phyloP scores from a whole-genome alignment of 2,888 invertebrate species.

The Scrobipalpa costella region DNA sequence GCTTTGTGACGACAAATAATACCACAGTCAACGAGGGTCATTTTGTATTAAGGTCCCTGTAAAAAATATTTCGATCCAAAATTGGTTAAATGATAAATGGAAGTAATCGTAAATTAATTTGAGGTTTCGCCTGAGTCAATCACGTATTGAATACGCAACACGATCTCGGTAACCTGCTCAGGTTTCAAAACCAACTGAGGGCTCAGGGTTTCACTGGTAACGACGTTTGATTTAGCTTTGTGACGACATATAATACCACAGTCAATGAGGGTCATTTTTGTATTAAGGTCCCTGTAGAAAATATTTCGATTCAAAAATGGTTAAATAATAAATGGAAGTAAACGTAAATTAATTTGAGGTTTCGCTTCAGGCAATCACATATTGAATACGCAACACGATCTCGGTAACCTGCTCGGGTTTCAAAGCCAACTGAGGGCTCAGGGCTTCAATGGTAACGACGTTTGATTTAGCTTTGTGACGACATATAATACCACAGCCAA shows the following conservation, averaged over 20 bases:
- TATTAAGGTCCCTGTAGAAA: no score
- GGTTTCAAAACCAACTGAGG: constrained; percentile 63
- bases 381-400: constrained; percentile 36
- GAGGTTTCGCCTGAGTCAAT: background rate
- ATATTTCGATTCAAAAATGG: no score
- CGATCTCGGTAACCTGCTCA: constrained; percentile 39
- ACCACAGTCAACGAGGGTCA: no score
- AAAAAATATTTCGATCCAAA: no score
- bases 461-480: constrained; percentile 62
- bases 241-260: constrained; percentile 14
- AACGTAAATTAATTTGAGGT: background rate
- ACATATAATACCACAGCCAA: no score
- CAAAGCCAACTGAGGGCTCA: constrained; percentile 62
- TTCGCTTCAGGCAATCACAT: background rate
- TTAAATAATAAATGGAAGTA: no score
- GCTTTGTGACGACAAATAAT: constrained; percentile 48
- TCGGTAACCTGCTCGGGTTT: constrained; percentile 47
- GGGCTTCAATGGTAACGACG: constrained; percentile 62
- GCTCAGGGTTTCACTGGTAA: constrained; percentile 59
- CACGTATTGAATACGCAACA: constrained; percentile 36
- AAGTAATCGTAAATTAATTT: constrained; percentile 3
- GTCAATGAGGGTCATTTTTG: no score
- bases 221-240: constrained; percentile 69
- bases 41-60: no score
- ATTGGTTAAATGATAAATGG: no score